A percentile compares a stretch with the other conserved stretches of the same genome.
Evolutionary conservation across 2,113 vertebrate genomes (phyloP).

Genomic region (Sturnira hondurensis): DNA sequence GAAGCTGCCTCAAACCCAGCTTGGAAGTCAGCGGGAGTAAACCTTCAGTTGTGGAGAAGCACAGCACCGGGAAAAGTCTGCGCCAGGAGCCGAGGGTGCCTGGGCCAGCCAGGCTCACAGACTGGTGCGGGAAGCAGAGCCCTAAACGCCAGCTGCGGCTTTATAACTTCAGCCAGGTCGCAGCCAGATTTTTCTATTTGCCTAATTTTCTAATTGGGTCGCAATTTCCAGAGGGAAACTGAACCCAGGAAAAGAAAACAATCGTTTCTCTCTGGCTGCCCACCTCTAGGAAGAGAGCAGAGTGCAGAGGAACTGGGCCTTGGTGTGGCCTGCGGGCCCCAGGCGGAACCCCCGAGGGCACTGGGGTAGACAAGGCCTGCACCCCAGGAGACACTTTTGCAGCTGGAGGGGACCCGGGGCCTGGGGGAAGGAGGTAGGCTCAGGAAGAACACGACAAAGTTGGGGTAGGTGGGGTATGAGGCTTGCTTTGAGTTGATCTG

Average conservation of each 20-base stretch:
- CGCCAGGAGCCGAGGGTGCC: neutral
- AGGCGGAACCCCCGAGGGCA: neutral
- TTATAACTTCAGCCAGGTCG: neutral
- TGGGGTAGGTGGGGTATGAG: accelerated
- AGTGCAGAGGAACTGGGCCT: neutral
- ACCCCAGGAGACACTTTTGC: neutral
- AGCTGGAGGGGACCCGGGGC: neutral
- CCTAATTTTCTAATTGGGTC: conserved; percentile 53
- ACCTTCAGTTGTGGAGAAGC: neutral
- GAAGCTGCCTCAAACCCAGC: conserved; percentile 41
- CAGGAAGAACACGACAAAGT: neutral
- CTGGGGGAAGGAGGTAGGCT: neutral
- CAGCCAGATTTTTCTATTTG: conserved; percentile 42
- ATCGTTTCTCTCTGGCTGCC: neutral
- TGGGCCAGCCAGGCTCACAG: accelerated
- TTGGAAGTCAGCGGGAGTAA: conserved; percentile 16
- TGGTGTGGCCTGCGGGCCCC: neutral
- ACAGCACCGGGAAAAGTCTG: neutral
- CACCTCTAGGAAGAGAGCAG: neutral
- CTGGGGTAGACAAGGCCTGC: accelerated
- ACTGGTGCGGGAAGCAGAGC: neutral
- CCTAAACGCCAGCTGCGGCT: neutral
- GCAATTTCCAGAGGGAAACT: conserved; percentile 39
- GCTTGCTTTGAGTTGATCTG: neutral
- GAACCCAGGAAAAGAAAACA: conserved; percentile 22